A percentile compares a stretch with the other conserved stretches of the same genome.
Evolutionary conservation across 2,797 vertebrate genomes (phyloP).

Genomic region (Glossophaga mutica): DNA sequence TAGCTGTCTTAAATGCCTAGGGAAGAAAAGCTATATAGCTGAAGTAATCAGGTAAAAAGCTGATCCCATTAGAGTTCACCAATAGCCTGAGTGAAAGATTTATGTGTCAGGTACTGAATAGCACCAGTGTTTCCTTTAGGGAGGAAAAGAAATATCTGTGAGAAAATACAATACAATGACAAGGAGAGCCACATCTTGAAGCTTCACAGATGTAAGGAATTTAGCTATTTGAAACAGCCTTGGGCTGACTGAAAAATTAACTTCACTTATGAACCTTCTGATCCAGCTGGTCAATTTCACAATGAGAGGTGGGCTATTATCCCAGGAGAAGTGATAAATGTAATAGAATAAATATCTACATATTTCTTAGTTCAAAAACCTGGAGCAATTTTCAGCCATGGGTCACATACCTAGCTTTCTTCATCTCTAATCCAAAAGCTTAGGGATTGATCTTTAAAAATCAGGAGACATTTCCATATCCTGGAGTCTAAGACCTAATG

Average conservation of each 20-base stretch:
- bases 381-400: neutral
- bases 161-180: conserved; percentile 47
- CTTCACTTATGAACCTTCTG: neutral
- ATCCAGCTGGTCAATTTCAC: neutral
- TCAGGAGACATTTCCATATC: neutral
- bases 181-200: conserved; percentile 55
- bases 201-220: conserved; percentile 53
- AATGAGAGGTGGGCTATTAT: neutral
- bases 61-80: conserved; percentile 62
- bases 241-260: conserved; percentile 45
- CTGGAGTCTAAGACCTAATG: neutral
- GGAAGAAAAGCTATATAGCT: conserved; percentile 42
- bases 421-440: neutral
- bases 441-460: neutral
- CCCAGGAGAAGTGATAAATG: neutral
- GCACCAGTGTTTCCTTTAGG: conserved; percentile 35
- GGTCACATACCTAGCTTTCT: neutral
- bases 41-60: conserved; percentile 56
- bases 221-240: conserved; percentile 15
- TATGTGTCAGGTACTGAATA: conserved; percentile 37
- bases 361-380: conserved; percentile 17
- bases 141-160: conserved; percentile 40
- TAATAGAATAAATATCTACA: conserved; percentile 16
- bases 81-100: conserved; percentile 46
- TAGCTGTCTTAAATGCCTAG: neutral